Evolutionary conservation across 2,113 vertebrate species (phyloP), one percentile per base, ranked within the genome.

Genomic region (Colistium nudipinnis): DNA sequence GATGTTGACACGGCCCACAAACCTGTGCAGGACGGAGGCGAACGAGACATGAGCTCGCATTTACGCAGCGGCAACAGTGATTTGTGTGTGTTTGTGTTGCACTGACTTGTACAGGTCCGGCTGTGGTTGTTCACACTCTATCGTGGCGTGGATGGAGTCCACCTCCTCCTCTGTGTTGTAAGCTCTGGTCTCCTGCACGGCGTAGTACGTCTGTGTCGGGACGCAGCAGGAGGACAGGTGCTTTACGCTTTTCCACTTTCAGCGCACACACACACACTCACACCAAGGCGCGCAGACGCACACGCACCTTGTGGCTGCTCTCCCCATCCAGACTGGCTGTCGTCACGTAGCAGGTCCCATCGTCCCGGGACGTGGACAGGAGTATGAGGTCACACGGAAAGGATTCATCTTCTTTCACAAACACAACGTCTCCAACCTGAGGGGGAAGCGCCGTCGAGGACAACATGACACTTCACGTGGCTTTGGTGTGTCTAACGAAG

Each of bases 91-190:
- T 19, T 33, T 4, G 38, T 20, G 60, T 51, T 27, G 17, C 36
- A 87, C 96, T 95, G 88, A 98, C 97, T 95, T 99, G 94, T 99
- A 99, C 65, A 98, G 95, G 87, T 99, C 98, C 0, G 98, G 96
- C 81, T 99, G 97, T 3, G 98, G 98, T 85, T 98, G 98, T 93
- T 99, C 97, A 85, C 98, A 99, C 90, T 99, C 98, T 63, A 99
- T 95, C 1, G 95, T 98, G 31, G 97, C 96, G 0, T 96, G 95
- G 2, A 99, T 87, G 6, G 90, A 86, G 57, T 96, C 95, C 0
- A 97, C 89, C 67, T 98, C 98, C 44, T 92, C 81, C 72, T 96
- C 98, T 1, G 89, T 94, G 47, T 83, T 94, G 92, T 96, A 98
- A n/a, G 95, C 93, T 87, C 95, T 98, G 39, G 98, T 99, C 85